Base-by-base conservation (phyloP, 1,140 invertebrate genomes). In the Conopomorpha cramerella region DNA sequence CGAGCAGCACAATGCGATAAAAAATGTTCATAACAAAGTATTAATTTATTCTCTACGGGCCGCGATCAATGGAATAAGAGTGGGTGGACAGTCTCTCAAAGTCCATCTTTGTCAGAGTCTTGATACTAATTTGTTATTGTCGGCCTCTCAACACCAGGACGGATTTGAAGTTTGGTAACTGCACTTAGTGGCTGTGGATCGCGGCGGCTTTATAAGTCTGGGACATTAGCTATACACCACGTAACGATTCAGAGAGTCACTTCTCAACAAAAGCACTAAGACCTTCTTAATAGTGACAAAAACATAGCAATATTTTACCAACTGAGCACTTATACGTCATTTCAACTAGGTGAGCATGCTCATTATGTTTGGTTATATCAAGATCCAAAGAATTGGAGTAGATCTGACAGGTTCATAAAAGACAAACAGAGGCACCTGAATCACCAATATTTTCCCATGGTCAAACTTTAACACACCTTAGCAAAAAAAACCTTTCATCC, bases 101-200 rank as follows among this genome's bases (percentile, higher is more conserved):
- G 70, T 72, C 67, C 67, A 72, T 72, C 67, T 76, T 76, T 76
- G 67, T 76, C 62, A 76, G 51, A 58, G 61, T n/a, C 66, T 60
- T 76, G 57, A 71, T 72, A 68, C 62, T 59, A 57, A 76, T 76
- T 76, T 72, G 66, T 76, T 59, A 72, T 54, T 66, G 71, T 76
- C 71, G 59, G 47, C 59, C 53, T 59, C 62, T 64, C 58, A 62
- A 71, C 60, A 56, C 53, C 42, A 28, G 41, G 51, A 49, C 54
- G 57, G 55, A 67, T 70, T 72, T 67, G 67, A 67, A 71, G 49
- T 70, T 74, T 57, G 54, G 51, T 64, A 63, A 57, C 49, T 59
- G 52, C 58, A 23, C 4, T 23, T n/a, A n/a, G n/a, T n/a, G n/a
- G n/a, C n/a, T n/a, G n/a, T n/a, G n/a, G n/a, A n/a, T n/a, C n/a